phyloP scores from a whole-genome alignment of 2,113 vertebrate genomes.

The Lepidothrix coronata region DNA sequence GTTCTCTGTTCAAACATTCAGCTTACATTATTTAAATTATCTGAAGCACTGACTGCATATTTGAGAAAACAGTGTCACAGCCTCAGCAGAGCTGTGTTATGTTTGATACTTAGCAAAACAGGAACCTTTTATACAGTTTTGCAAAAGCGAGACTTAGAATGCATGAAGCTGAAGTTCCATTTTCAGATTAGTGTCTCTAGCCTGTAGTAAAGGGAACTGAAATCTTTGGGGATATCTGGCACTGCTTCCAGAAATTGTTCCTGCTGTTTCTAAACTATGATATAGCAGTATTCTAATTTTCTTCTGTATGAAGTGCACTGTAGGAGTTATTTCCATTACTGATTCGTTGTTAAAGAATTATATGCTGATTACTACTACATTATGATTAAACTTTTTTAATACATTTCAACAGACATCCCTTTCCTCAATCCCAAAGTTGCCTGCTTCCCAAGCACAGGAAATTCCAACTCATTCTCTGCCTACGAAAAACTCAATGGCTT shows the following conservation, averaged over 20 bases:
- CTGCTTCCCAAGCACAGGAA: background rate
- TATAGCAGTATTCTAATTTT: background rate
- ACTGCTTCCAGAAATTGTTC: background rate
- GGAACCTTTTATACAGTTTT: background rate
- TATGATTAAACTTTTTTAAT: background rate
- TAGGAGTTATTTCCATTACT: background rate
- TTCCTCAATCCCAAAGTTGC: background rate
- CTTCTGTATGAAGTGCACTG: background rate
- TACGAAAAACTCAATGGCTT: background rate
- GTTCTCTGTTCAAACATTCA: background rate
- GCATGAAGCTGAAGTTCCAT: background rate
- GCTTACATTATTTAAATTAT: background rate
- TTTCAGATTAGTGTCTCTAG: background rate
- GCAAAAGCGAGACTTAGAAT: background rate
- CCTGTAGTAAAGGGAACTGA: background rate
- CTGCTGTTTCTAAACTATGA: background rate
- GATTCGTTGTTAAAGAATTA: background rate
- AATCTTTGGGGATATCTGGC: background rate
- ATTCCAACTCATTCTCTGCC: background rate
- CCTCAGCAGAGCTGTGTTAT: background rate
- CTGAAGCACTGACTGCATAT: background rate
- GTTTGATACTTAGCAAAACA: background rate
- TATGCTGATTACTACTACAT: background rate
- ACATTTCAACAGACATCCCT: background rate
- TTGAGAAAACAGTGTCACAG: background rate